Evolutionary conservation across 1,140 invertebrate species (phyloP).

Genomic region (Campoletis sonorensis): DNA sequence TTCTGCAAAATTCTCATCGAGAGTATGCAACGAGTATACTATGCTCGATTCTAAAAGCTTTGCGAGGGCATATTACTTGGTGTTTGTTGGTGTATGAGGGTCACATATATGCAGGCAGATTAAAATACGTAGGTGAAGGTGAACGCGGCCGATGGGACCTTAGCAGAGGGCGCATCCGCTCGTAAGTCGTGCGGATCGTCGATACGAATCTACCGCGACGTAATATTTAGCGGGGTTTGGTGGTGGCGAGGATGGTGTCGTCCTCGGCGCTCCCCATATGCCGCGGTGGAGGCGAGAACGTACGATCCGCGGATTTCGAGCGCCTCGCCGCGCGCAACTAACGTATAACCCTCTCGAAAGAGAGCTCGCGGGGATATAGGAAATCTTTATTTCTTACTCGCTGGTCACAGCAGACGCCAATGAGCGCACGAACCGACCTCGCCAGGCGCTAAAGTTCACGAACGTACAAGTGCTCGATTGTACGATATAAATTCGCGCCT

Average conservation of each 20-base stretch:
- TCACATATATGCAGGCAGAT: background rate
- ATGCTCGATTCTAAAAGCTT: too few species aligned
- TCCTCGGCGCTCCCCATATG: conserved; percentile 60
- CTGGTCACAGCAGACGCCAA: conserved; percentile 20
- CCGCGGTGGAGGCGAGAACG: conserved; percentile 48
- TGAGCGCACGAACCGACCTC: conserved; percentile 24
- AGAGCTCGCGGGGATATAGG: conserved; percentile 19
- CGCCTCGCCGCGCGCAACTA: background rate
- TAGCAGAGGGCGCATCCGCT: conserved; percentile 42
- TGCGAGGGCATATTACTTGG: background rate
- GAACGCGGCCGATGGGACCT: conserved; percentile 5
- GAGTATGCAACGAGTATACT: too few species aligned
- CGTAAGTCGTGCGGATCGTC: conserved; percentile 55
- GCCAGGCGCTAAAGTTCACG: conserved; percentile 38
- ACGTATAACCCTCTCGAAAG: background rate
- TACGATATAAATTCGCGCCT: too few species aligned
- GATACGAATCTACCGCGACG: conserved; percentile 61
- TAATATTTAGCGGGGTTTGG: conserved; percentile 62
- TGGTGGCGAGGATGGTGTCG: conserved; percentile 3
- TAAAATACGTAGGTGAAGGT: conserved; percentile 2
- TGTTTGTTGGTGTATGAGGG: background rate
- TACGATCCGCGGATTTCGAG: conserved; percentile 28
- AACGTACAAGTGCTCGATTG: conserved; percentile 7
- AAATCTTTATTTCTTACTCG: conserved; percentile 29
- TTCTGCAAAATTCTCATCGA: too few species aligned